phyloP scores from a whole-genome alignment of 2,888 invertebrate genomes.

The Cerceris rybyensis region DNA sequence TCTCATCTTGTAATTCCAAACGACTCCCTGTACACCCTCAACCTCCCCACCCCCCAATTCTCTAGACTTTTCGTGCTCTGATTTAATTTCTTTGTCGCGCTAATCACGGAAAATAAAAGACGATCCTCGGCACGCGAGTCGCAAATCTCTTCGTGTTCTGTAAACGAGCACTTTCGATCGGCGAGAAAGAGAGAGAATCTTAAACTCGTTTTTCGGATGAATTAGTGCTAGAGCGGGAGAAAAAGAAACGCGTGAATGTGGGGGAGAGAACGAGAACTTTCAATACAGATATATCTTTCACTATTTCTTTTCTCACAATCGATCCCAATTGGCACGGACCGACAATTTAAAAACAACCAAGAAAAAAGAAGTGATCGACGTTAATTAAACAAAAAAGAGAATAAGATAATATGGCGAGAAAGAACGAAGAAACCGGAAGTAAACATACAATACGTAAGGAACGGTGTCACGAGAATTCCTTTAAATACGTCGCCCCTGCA shows the following conservation, averaged over 20 bases:
- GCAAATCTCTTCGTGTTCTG: conserved; percentile 51
- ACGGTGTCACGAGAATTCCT: conserved; percentile 49
- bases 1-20: not conserved
- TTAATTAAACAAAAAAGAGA: too few relatives aligned
- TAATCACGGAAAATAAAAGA: conserved; percentile 3
- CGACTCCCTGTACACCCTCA: not conserved
- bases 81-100: conserved; percentile 2
- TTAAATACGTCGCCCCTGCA: conserved; percentile 68
- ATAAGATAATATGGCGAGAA: not conserved
- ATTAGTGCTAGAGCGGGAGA: conserved; percentile 49
- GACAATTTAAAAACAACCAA: not conserved
- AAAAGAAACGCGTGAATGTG: conserved; percentile 51
- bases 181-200: conserved; percentile 14
- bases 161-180: conserved; percentile 34
- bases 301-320: conserved; percentile 44
- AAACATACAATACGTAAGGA: not conserved
- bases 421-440: not conserved
- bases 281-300: conserved; percentile 30
- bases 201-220: conserved; percentile 39
- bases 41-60: not conserved
- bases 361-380: not conserved
- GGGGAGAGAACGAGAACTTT: conserved; percentile 50
- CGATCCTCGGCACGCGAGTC: conserved; percentile 35
- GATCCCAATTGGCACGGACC: conserved; percentile 29
- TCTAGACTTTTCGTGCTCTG: not conserved